Conservation (phyloP, 2,888 invertebrate species). For the Choreutis nemorana region DNA sequence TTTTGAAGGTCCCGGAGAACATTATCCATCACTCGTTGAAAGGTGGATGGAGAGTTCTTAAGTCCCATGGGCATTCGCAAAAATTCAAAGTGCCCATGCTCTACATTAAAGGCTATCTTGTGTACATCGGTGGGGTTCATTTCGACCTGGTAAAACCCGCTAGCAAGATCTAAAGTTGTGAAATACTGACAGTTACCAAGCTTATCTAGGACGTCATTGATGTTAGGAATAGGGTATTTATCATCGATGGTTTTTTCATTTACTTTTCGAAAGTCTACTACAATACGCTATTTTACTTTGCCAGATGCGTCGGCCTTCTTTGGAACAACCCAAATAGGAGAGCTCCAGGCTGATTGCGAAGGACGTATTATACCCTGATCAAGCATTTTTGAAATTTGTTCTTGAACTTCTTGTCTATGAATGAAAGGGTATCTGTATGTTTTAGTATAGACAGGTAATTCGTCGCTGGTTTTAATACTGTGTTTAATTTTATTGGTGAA, state of each 20-base stretch:
- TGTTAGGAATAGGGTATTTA: conserved; percentile 1
- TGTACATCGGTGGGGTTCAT: neutral
- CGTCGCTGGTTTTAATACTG: conserved; percentile 8
- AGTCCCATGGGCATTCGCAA: conserved; percentile 2
- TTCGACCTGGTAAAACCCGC: conserved; percentile 1
- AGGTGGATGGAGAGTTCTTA: conserved; percentile 10
- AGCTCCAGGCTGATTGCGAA: conserved; percentile 1
- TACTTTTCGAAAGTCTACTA: neutral
- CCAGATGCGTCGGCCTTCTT: neutral
- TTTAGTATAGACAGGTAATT: conserved; percentile 11
- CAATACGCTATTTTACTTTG: neutral
- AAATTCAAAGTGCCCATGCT: conserved; percentile 3
- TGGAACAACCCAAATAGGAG: no score
- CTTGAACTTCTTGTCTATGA: conserved; percentile 11
- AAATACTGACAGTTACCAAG: conserved; percentile 3
- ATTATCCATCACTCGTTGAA: conserved; percentile 13
- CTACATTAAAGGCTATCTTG: conserved; percentile 23
- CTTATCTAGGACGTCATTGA: conserved; percentile 2
- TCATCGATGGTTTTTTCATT: neutral
- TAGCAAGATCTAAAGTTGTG: conserved; percentile 2
- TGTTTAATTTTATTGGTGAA: conserved; percentile 12
- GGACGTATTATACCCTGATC: conserved; percentile 3
- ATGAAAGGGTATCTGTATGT: conserved; percentile 12
- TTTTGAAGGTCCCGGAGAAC: conserved; percentile 9
- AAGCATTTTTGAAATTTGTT: conserved; percentile 3